Base-by-base conservation (phyloP, 2,888 invertebrate species). In the Meghimatium bilineatum region DNA sequence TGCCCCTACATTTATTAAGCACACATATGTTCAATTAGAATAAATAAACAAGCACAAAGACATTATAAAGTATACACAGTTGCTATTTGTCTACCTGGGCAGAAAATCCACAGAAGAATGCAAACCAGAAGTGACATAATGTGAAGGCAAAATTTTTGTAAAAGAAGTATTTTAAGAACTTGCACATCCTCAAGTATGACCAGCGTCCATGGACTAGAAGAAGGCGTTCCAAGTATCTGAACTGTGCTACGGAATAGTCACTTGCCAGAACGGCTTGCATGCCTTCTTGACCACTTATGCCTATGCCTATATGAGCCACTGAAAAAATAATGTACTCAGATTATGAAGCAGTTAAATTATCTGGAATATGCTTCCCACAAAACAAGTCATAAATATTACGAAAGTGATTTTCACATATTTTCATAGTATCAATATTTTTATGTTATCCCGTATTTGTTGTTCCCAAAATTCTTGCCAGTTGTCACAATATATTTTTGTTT, bases 81-180 rank as follows among this genome's bases (percentile, higher is more conserved):
- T 66, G 10, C 32, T n/a, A 74, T 2, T 23, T 26, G 79, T 90
- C 94, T 93, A 98, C 99, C 96, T 99, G 99, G 89, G 99, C 99
- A 94, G 99, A 99, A 93, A 99, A 99, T 91, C 99, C 99, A 94
- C 99, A 99, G 95, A 99, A 99, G 95, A 99, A 99, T 86, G 99
- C 99, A 95, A 97, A 99, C 99, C 99, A 99, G 94, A 99, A 98
- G 94, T 99, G 99, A 94, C 99, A 99, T 88, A 99, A 95, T 77
- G 99, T 99, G 95, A 99, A 99, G 88, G 99, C 99, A 95, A 99
- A 99, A 94, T 99, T 99, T 95, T 99, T 99, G 95, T 99, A 99
- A 96, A 99, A 99, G 95, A 99, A 99, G 94, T 99, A 99, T 88
- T 97, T 90, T 69, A 93, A 96, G 94, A 99, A 99, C 95, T 98